Evolutionary conservation across 2,113 vertebrate genomes (phyloP).

Genomic region (Ovis aries): ARS-UI_Ramb_v3.0 NC_056056.1:18991501-18992000

Average conservation of each 20-base stretch:
- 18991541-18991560: background rate
- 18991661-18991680: background rate
- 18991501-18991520: background rate
- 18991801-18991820: background rate
- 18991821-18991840: background rate
- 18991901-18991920: background rate
- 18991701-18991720: background rate
- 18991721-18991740: background rate
- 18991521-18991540: background rate
- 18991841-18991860: background rate
- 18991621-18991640: background rate
- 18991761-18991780: background rate
- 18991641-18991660: background rate
- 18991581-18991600: background rate
- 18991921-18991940: background rate
- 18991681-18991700: background rate
- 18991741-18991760: background rate
- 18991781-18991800: background rate
- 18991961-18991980: fast-evolving
- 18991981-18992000: background rate
- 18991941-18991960: background rate
- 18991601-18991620: background rate
- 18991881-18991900: background rate
- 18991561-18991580: background rate
- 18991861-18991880: background rate